These are phyloP conservation scores for Sialia sialis DNA, from an alignment of 2,113 vertebrate species.

Conservation along the genomic window DNA sequence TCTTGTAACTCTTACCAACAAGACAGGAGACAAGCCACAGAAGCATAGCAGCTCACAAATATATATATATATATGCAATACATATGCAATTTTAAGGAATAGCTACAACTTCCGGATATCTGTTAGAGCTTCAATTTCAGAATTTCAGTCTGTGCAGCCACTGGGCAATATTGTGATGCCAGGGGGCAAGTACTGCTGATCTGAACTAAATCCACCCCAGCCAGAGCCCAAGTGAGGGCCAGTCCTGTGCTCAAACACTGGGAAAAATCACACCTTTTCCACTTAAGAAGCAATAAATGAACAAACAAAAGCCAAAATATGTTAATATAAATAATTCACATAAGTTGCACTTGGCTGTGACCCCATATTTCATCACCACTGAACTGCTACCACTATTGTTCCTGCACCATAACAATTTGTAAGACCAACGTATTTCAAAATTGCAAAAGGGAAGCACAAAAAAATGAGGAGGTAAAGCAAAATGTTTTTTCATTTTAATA, in stretches of 20 bases:
- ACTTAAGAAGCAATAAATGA: background rate
- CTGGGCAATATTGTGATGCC: background rate
- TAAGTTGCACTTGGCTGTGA: background rate
- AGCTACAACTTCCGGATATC: background rate
- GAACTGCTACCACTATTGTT: background rate
- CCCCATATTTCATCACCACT: background rate
- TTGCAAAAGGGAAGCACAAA: background rate
- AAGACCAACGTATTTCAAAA: background rate
- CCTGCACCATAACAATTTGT: rapidly evolving
- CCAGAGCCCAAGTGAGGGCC: background rate
- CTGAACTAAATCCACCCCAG: background rate
- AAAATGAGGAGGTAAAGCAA: background rate
- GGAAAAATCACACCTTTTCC: background rate
- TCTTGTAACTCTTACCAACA: background rate
- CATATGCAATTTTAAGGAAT: background rate
- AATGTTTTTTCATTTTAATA: background rate
- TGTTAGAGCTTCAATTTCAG: background rate
- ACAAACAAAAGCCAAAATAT: background rate
- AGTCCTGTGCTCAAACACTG: background rate
- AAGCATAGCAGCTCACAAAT: background rate
- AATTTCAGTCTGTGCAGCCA: background rate
- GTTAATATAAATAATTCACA: background rate
- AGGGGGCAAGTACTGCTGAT: rapidly evolving
- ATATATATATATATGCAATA: rapidly evolving
- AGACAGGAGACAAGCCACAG: background rate